Evolutionary conservation across 2,797 vertebrate species (phyloP).

Genomic region (Etheostoma nigrum): DNA sequence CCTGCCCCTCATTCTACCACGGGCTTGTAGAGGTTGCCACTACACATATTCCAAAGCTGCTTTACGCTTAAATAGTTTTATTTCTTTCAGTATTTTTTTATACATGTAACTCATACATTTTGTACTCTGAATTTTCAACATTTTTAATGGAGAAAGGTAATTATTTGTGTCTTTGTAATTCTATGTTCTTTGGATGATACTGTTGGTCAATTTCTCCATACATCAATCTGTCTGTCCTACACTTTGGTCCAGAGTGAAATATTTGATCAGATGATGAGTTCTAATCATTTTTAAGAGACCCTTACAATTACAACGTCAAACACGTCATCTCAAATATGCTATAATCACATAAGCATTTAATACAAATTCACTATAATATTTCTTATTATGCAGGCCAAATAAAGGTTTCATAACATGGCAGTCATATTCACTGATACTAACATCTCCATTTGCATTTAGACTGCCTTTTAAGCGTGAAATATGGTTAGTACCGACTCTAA

Average conservation of each 20-base stretch:
- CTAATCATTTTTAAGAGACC: neutral
- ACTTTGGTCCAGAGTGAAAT: neutral
- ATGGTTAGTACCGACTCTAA: no score
- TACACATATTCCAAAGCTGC: conserved; percentile 9
- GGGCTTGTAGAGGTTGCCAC: conserved; percentile 67
- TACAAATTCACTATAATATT: neutral
- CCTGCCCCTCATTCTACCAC: conserved; percentile 36
- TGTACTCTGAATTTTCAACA: neutral
- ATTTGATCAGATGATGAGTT: neutral
- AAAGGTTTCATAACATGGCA: neutral
- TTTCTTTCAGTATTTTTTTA: neutral
- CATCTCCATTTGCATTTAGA: no score
- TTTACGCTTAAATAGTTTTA: neutral
- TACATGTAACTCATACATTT: neutral
- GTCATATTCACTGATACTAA: no score
- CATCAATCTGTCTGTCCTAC: neutral
- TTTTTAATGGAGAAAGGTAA: neutral
- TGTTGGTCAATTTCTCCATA: neutral
- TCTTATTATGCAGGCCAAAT: neutral
- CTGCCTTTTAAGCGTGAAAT: no score
- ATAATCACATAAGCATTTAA: neutral
- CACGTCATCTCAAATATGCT: neutral
- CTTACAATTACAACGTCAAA: neutral
- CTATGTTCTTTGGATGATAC: neutral
- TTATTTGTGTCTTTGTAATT: neutral